Base-by-base conservation (phyloP, 2,113 vertebrate genomes). In the Uria aalge region DNA sequence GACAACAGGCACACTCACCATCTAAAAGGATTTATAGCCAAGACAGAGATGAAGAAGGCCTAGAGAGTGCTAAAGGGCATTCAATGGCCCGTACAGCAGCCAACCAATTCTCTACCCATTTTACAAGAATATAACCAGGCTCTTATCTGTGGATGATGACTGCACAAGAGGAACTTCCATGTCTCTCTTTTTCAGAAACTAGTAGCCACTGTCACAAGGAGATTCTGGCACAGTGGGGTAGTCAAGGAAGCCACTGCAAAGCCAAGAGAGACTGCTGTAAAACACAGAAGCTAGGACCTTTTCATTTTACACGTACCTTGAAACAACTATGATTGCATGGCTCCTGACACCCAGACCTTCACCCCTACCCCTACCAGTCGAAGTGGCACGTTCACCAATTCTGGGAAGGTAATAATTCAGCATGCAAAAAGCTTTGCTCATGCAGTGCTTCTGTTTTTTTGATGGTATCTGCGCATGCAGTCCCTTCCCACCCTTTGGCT, bases 1-100 rank as follows among this genome's bases (percentile, higher is more conserved):
- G 50, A 50, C 38, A 87, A 63, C 0, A 0, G 68, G n/a, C 55
- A 84, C 36, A 6, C 5, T 40, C 63, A 41, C 6, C 11, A 34
- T 27, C 21, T 45, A 22, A 43, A 36, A 68, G 22, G 9, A 73
- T 79, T 75, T 41, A 29, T 3, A 56, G 56, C 15, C 26, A 48
- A 64, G 34, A 67, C 34, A 60, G 74, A 57, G 73, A 55, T 66
- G 53, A 47, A 88, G 53, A 22, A 12, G 12, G 14, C 38, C 32
- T 41, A 21, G 24, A 32, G 18, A 56, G 57, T 13, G n/a, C 75
- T 64, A 6, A n/a, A 81, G 73, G 59, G 59, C 38, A 59, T 22
- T 32, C 66, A 56, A 3, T 2, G 17, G 38, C 24, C 47, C 0
- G 0, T 15, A 16, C 0, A 55, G 43, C 12, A 72, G 16, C 36